These are phyloP conservation scores for Ips nitidus DNA, from an alignment of 1,140 invertebrate species.

Conservation along the genomic window DNA sequence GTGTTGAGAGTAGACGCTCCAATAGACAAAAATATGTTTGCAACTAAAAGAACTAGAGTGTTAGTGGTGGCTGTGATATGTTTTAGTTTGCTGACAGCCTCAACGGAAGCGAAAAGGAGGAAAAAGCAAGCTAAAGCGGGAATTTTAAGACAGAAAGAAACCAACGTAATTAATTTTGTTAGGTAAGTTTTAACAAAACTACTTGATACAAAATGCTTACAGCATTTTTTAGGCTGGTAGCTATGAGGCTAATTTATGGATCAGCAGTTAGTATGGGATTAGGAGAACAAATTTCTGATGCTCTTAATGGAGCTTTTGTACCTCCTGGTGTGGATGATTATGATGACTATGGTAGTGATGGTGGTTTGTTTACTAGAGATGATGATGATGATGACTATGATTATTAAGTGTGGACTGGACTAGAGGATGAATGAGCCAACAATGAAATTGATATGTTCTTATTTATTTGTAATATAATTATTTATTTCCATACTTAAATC, in stretches of 20 bases:
- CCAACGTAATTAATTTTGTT: slow-evolving; percentile 57
- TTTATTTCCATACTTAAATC: too few species aligned
- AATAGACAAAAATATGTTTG: too few species aligned
- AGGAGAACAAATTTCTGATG: slow-evolving; percentile 51
- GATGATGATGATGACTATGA: slow-evolving; percentile 41
- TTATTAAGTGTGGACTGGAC: not conserved
- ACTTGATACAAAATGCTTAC: slow-evolving; percentile 10
- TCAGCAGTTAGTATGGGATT: slow-evolving; percentile 52
- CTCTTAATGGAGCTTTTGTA: slow-evolving; percentile 53
- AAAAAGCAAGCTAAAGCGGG: slow-evolving; percentile 48
- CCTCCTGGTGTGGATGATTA: slow-evolving; percentile 53
- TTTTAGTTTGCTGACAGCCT: too few species aligned
- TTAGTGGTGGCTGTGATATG: too few species aligned
- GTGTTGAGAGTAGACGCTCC: too few species aligned
- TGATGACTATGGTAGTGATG: slow-evolving; percentile 48
- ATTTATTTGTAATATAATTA: too few species aligned
- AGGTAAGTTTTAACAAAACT: slow-evolving; percentile 39
- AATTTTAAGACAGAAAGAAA: slow-evolving; percentile 57
- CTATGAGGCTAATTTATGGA: slow-evolving; percentile 53
- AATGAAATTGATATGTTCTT: too few species aligned
- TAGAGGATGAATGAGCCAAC: not conserved
- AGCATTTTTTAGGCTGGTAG: slow-evolving; percentile 43
- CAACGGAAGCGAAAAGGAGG: slow-evolving; percentile 28
- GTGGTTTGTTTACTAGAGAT: slow-evolving; percentile 39
- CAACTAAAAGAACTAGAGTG: too few species aligned